Evolutionary conservation across 2,797 vertebrate genomes (phyloP).

Genomic region (Chromis chromis): DNA sequence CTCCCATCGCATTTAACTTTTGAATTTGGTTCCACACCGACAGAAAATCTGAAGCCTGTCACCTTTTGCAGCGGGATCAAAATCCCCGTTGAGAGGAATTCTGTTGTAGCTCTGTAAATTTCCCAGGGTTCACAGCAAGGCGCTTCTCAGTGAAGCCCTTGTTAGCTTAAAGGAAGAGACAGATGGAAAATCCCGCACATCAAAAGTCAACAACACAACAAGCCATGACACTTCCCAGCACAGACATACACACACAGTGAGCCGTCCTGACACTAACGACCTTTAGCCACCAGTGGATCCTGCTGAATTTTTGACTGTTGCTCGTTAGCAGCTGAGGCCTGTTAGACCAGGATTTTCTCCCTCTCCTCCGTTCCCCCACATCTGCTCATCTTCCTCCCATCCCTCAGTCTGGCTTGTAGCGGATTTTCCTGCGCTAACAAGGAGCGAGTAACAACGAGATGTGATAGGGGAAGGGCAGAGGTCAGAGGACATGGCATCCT

Average conservation of each 20-base stretch:
- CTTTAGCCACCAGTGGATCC: conserved; percentile 58
- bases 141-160: conserved; percentile 43
- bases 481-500: conserved; percentile 54
- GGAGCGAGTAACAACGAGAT: conserved; percentile 30
- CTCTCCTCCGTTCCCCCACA: conserved; percentile 23
- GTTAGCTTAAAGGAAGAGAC: conserved; percentile 65
- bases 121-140: conserved; percentile 23
- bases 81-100: conserved; percentile 33
- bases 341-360: conserved; percentile 44
- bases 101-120: conserved; percentile 29
- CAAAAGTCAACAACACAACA: conserved; percentile 65
- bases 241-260: conserved; percentile 11
- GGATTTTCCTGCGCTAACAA: conserved; percentile 50
- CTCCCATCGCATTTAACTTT: conserved; percentile 29
- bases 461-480: conserved; percentile 38
- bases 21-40: conserved; percentile 18
- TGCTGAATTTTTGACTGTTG: conserved; percentile 64
- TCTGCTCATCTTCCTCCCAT: conserved; percentile 36
- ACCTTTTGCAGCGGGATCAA: conserved; percentile 37
- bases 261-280: conserved; percentile 66
- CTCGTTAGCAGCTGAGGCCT: conserved; percentile 74
- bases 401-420: conserved; percentile 24
- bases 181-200: conserved; percentile 51
- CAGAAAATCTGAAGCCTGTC: conserved; percentile 34
- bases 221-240: conserved; percentile 27